Evolutionary conservation across 30 jellyfish, hydroid and myxozoan genomes (phyloP).

Genomic region (Catostylus mosaicus): DNA sequence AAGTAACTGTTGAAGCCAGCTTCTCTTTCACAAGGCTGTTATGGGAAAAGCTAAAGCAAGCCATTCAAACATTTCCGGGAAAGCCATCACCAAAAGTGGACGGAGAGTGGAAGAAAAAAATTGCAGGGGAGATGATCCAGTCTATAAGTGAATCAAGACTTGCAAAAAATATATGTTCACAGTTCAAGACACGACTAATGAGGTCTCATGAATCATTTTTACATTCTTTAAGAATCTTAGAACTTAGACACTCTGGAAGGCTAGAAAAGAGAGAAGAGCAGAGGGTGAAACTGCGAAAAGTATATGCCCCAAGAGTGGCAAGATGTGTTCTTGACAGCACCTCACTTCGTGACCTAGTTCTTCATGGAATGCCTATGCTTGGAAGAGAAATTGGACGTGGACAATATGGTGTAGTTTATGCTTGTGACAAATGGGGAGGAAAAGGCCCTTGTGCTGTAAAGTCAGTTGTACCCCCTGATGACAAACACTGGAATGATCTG

Average conservation of each 20-base stretch:
- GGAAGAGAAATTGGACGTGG: constrained; percentile 99
- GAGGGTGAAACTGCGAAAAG: constrained; percentile 91
- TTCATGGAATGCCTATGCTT: constrained; percentile 98
- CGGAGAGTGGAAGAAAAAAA: constrained; percentile 91
- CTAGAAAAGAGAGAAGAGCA: constrained; percentile 95
- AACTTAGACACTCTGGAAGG: constrained; percentile 94
- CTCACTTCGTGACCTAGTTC: constrained; percentile 92
- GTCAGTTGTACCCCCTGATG: constrained; percentile 99
- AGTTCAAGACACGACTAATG: constrained; percentile 89
- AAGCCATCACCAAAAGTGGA: constrained; percentile 92
- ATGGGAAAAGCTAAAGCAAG: constrained; percentile 98
- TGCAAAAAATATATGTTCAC: constrained; percentile 96
- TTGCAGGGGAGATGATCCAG: constrained; percentile 94
- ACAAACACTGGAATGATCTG: constrained; percentile 97
- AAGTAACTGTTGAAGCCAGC: constrained; percentile 99
- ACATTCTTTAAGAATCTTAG: constrained; percentile 88
- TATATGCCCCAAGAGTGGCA: constrained; percentile 98
- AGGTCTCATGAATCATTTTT: constrained; percentile 95
- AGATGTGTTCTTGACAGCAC: constrained; percentile 98
- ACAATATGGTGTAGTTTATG: constrained; percentile 99
- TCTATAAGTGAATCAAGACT: constrained; percentile 94
- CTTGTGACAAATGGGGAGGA: constrained; percentile 99
- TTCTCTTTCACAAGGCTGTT: constrained; percentile 93
- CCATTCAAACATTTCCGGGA: constrained; percentile 97
- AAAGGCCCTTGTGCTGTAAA: constrained; percentile 98